phyloP scores from a whole-genome alignment of 2,888 invertebrate species.

The Caradrina kadenii region DNA sequence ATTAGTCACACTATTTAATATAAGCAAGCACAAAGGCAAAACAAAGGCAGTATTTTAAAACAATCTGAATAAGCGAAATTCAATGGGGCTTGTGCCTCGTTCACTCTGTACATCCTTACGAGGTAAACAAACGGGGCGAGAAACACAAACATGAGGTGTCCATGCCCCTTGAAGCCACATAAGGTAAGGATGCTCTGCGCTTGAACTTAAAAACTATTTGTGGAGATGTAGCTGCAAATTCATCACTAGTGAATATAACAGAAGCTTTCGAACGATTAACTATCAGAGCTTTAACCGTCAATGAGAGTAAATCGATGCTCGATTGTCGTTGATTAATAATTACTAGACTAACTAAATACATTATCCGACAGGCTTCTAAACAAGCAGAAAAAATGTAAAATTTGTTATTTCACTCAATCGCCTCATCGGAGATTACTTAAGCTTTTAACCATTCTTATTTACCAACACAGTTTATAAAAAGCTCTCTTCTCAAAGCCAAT shows the following conservation, averaged over 20 bases:
- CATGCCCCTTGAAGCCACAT: slow-evolving; percentile 33
- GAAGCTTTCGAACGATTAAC: slow-evolving; percentile 28
- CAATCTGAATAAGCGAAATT: slow-evolving; percentile 49
- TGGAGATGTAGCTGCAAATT: slow-evolving; percentile 36
- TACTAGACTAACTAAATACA: neutral
- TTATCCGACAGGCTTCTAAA: neutral
- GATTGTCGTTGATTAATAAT: neutral
- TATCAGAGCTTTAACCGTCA: neutral
- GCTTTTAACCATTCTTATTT: neutral
- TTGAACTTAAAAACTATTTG: slow-evolving; percentile 49
- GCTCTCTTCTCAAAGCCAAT: slow-evolving; percentile 10
- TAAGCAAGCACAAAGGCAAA: slow-evolving; percentile 16
- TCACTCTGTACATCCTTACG: slow-evolving; percentile 52
- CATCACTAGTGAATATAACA: slow-evolving; percentile 36
- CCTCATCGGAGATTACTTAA: neutral
- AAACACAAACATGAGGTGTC: slow-evolving; percentile 49
- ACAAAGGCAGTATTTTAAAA: slow-evolving; percentile 45
- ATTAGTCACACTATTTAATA: slow-evolving; percentile 42
- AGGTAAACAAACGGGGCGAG: slow-evolving; percentile 54
- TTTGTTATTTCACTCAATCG: neutral
- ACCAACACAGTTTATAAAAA: slow-evolving; percentile 2
- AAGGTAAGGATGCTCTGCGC: slow-evolving; percentile 45
- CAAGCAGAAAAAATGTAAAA: neutral
- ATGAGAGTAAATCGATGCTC: too few species aligned
- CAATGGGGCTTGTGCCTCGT: slow-evolving; percentile 39